Evolutionary conservation across 2,888 invertebrate genomes (phyloP).

Genomic region (Nesidiocoris tenuis): DNA sequence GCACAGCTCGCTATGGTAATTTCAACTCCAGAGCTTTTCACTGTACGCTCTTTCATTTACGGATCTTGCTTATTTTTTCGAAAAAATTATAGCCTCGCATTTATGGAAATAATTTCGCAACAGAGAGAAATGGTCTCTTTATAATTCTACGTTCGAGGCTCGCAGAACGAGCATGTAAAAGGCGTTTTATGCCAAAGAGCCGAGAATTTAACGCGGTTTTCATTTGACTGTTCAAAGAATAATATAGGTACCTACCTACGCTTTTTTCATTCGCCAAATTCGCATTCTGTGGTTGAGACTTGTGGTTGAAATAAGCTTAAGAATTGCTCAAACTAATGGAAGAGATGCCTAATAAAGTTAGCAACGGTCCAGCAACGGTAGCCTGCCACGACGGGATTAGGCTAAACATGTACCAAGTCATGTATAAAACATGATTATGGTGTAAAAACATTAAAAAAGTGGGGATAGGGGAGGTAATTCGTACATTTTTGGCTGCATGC

Average conservation of each 20-base stretch:
- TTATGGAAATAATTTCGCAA: background rate
- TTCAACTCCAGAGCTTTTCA: slow-evolving; percentile 6
- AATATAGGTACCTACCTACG: background rate
- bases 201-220: background rate
- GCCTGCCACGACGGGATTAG: too few relatives aligned
- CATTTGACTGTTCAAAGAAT: too few relatives aligned
- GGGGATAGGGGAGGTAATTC: too few relatives aligned
- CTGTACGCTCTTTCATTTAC: background rate
- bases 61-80: background rate
- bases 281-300: background rate
- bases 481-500: too few relatives aligned
- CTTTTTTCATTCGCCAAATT: background rate
- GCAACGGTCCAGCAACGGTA: too few relatives aligned
- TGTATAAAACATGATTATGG: too few relatives aligned
- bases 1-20: slow-evolving; percentile 30
- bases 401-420: too few relatives aligned
- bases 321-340: too few relatives aligned
- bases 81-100: background rate
- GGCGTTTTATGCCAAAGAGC: background rate
- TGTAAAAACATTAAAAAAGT: too few relatives aligned
- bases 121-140: background rate
- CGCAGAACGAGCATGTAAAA: background rate
- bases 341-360: too few relatives aligned
- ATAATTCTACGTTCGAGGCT: background rate
- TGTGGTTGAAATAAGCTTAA: too few relatives aligned